These are phyloP conservation scores for Griposia aprilina DNA, from an alignment of 2,888 invertebrate species.

Conservation along the genomic window DNA sequence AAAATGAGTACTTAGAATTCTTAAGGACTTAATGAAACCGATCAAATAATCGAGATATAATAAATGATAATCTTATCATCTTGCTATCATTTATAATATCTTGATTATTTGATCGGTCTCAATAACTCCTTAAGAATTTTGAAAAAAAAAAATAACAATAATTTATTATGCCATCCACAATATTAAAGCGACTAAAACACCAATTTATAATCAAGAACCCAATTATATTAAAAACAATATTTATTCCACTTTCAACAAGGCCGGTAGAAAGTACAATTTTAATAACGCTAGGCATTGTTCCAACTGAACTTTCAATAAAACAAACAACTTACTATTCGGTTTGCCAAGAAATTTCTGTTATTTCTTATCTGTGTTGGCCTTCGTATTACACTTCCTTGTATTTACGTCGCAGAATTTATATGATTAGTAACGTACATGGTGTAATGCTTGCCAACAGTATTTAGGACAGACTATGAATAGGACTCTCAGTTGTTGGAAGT, in stretches of 20 bases:
- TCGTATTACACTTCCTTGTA: slow-evolving; percentile 57
- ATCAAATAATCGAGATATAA: neutral
- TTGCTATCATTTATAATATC: no score
- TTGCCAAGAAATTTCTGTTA: slow-evolving; percentile 62
- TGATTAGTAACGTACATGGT: slow-evolving; percentile 33
- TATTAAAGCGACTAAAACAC: neutral
- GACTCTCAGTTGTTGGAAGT: neutral
- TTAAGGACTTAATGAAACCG: neutral
- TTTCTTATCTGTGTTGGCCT: slow-evolving; percentile 64
- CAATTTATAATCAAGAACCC: neutral
- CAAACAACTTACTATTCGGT: slow-evolving; percentile 63
- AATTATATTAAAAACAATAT: slow-evolving; percentile 18
- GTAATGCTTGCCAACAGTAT: slow-evolving; percentile 30
- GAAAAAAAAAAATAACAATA: neutral
- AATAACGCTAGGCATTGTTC: slow-evolving; percentile 74
- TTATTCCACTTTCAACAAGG: slow-evolving; percentile 45
- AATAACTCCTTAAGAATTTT: no score
- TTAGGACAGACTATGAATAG: slow-evolving; percentile 7
- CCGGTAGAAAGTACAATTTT: slow-evolving; percentile 61
- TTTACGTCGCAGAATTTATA: slow-evolving; percentile 22
- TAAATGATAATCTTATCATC: no score
- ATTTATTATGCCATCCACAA: neutral
- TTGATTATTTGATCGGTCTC: no score
- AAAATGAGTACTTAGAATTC: neutral
- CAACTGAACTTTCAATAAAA: slow-evolving; percentile 70